Evolutionary conservation across 2,797 vertebrate species (phyloP).

Genomic region (Syngnathus acus): DNA sequence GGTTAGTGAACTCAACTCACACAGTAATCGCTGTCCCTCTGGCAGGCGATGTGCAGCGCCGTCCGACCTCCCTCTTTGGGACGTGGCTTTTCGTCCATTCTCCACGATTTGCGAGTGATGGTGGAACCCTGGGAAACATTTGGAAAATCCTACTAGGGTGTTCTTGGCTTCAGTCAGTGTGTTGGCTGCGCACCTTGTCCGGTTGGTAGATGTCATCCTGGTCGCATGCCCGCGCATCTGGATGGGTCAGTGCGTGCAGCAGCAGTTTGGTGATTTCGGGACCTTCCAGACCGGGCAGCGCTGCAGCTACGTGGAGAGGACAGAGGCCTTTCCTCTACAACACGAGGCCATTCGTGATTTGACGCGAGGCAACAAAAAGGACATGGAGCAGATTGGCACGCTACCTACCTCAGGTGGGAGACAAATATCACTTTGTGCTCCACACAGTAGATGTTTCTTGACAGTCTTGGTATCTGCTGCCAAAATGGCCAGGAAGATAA

Average conservation of each 20-base stretch:
- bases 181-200: constrained; percentile 51
- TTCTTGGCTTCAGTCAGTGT: too few relatives aligned
- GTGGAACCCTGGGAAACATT: neutral
- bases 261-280: constrained; percentile 76
- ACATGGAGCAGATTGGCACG: too few relatives aligned
- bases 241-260: constrained; percentile 69
- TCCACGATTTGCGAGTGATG: constrained; percentile 6
- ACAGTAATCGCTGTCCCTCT: constrained; percentile 60
- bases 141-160: too few relatives aligned
- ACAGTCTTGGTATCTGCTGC: constrained; percentile 70
- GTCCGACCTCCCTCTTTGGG: constrained; percentile 71
- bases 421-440: constrained; percentile 71
- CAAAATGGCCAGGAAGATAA: constrained; percentile 78
- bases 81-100: constrained; percentile 14
- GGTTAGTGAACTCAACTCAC: constrained; percentile 40
- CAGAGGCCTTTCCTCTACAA: constrained; percentile 69
- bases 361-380: too few relatives aligned
- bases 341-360: neutral
- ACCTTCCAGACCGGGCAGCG: constrained; percentile 68
- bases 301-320: constrained; percentile 80
- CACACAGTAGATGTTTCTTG: constrained; percentile 65
- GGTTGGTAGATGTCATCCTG: constrained; percentile 50
- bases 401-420: constrained; percentile 75
- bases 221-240: constrained; percentile 72
- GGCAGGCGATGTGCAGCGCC: constrained; percentile 78